These are phyloP conservation scores for Eriosoma lanigerum DNA, from an alignment of 1,140 invertebrate genomes.

Conservation along the genomic window DNA sequence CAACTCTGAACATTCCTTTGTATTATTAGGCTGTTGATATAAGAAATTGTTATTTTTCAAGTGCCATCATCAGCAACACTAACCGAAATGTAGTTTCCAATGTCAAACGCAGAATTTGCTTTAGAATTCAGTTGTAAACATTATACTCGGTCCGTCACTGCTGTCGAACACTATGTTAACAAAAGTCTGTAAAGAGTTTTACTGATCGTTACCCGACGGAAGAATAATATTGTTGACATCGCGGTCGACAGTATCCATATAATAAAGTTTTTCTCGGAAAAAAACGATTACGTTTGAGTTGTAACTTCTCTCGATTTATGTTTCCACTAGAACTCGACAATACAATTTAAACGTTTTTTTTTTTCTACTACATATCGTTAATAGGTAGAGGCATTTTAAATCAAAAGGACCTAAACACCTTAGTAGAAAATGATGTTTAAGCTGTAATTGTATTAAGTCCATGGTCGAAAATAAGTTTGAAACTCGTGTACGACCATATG, in stretches of 20 bases:
- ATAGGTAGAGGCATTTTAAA: background rate
- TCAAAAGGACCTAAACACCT: background rate
- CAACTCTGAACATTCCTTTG: too few relatives aligned
- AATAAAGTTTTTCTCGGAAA: background rate
- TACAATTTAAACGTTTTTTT: background rate
- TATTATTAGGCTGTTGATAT: background rate
- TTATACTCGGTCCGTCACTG: background rate
- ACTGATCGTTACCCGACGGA: background rate
- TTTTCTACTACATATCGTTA: background rate
- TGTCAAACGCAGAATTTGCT: conserved; percentile 24
- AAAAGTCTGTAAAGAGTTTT: conserved; percentile 14
- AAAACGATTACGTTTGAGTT: conserved; percentile 3
- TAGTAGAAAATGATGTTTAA: background rate
- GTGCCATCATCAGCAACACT: background rate
- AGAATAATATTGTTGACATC: conserved; percentile 32
- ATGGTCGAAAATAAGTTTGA: background rate
- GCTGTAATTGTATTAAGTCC: background rate
- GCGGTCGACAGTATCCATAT: background rate
- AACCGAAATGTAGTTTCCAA: background rate
- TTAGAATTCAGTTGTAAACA: background rate
- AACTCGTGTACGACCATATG: background rate
- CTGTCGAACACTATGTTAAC: background rate
- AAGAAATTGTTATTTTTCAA: background rate
- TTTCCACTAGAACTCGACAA: background rate
- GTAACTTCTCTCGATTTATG: background rate